Base-by-base conservation (phyloP, 92 coral and sea anemone genomes). In the Nematostella vectensis region DNA sequence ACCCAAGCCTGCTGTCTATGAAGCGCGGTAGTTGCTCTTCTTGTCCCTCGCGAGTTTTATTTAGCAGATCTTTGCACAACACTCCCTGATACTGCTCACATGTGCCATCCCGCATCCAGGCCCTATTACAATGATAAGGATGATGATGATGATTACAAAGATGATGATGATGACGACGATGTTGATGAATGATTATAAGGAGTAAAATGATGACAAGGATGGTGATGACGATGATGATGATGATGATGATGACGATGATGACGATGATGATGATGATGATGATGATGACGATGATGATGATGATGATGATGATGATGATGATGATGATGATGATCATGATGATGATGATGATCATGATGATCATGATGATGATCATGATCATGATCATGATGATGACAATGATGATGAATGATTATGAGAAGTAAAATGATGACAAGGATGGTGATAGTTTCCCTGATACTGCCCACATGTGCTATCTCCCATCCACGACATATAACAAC, bases 1-100 rank as follows among this genome's bases (percentile, higher is more conserved):
- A 29, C 10, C 99, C 99, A 0, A 74, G 45, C 3, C 39, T 36
- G 44, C 50, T 71, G 61, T 87, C 94, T 24, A 93, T 72, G 65
- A 78, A 93, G 10, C 99, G 48, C 3, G 80, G 80, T 8, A 57
- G 33, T 48, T 36, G n/a, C 25, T 79, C 69, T 50, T 54, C 69
- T 11, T 28, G 23, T 19, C 63, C 70, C 67, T 42, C 31, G 68
- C 64, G 33, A 28, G 81, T 77, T 4, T 53, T 47, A 67, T 85
- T 85, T 2, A 85, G 72, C 72, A 57, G 60, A 11, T 31, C 11
- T 2, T 55, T 57, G 27, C 95, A 85, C 1, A 77, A 54, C 8
- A 56, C 56, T 29, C 76, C 59, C 21, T 68, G 59, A 73, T 85
- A 80, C 20, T 55, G 55, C 1, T 54, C 42, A 33, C 94, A 85